Evolutionary conservation across 2,797 vertebrate species (phyloP), one percentile per base, ranked within the genome.

Genomic region (Acropternis orthonyx): DNA sequence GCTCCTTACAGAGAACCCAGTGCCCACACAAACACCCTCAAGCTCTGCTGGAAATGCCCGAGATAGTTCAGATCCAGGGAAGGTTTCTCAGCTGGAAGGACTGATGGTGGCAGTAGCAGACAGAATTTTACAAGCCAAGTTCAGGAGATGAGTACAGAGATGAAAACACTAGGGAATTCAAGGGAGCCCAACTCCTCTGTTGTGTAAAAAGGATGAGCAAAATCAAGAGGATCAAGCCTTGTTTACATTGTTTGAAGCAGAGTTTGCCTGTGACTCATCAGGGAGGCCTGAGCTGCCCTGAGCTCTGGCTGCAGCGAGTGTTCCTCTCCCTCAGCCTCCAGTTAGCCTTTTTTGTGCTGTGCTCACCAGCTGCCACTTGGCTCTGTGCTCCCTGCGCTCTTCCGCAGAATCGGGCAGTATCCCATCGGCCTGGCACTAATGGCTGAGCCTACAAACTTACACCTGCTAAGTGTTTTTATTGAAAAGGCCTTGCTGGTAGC

Each of bases 91-190:
- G 56, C 46, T 34, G 14, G 41, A 79, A 96, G 51, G 79, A 91
- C 92, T 88, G 72, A 85, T 17, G 87, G 89, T 92, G 92, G 95
- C 95, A 96, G 91, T 4, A 96, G 89, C 54, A 95, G 46, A 67
- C 78, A 93, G 67, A 73, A 54, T 71, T 87, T 80, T 22, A 71
- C 55, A 66, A 52, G 37, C 48, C 12, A 49, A 73, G 37, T 49
- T 85, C 74, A 61, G 74, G 63, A 88, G 27, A 52, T 8, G 10
- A 67, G 32, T 37, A 77, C 0, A 68, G 54, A 55, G 32, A 79
- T 17, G 23, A 74, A 69, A 73, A 72, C 56, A 62, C 5, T 1
- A 24, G 39, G 61, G 74, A 93, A 67, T 55, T 14, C 76, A 28
- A 30, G 46, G 30, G 78, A 79, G 69, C 37, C 46, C 39, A 82